Conservation (phyloP, 2,888 invertebrate genomes). For the Pelosia muscerda region DNA sequence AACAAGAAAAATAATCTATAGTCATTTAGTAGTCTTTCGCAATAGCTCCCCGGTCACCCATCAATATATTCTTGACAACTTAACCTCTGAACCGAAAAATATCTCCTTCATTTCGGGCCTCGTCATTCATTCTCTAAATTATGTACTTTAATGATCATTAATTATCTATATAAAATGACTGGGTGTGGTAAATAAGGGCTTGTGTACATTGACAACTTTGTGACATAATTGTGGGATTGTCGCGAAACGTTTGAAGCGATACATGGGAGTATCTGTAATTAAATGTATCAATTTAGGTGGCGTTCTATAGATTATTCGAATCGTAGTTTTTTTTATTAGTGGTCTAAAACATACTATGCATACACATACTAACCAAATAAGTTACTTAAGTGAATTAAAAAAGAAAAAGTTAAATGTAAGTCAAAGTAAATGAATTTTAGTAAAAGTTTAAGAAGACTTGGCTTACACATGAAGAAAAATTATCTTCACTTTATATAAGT, state of each 20-base stretch:
- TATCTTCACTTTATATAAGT: background rate
- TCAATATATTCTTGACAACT: constrained; percentile 22
- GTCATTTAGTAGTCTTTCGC: background rate
- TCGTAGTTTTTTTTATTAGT: no score
- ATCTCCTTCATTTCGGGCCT: constrained; percentile 23
- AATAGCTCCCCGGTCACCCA: background rate
- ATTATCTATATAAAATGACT: constrained; percentile 39
- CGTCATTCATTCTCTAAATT: constrained; percentile 36
- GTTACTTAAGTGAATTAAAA: background rate
- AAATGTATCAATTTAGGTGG: no score
- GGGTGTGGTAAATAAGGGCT: background rate
- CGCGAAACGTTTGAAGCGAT: background rate
- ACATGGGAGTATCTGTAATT: no score
- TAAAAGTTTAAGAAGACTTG: background rate
- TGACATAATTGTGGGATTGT: constrained; percentile 9
- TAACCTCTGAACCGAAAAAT: constrained; percentile 35
- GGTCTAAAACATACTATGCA: no score
- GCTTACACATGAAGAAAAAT: background rate
- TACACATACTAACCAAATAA: background rate
- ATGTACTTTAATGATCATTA: constrained; percentile 42
- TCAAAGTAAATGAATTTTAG: background rate
- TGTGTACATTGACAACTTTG: constrained; percentile 19
- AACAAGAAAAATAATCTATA: background rate
- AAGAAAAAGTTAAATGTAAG: background rate
- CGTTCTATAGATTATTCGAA: no score